These are phyloP conservation scores for Pongo abelii DNA, from an alignment of 2,113 vertebrate species.

Conservation along the genomic window DNA sequence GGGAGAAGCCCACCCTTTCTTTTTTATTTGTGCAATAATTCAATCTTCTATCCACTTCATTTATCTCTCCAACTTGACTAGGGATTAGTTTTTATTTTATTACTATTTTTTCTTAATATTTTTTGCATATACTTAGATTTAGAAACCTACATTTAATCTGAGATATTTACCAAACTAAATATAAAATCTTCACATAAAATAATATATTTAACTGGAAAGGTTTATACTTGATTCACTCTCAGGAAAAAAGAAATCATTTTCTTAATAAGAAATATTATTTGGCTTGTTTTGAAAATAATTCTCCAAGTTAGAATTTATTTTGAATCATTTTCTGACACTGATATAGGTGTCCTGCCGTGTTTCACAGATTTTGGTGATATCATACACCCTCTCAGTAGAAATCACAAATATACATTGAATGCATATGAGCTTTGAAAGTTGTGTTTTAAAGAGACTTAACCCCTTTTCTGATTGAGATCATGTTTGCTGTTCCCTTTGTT, in stretches of 20 bases:
- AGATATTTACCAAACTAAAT: neutral
- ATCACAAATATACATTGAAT: slow-evolving; percentile 58
- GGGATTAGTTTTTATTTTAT: neutral
- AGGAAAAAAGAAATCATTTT: neutral
- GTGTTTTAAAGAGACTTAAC: slow-evolving; percentile 79
- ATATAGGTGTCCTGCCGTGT: neutral
- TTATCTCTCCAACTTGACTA: neutral
- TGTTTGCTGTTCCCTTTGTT: slow-evolving; percentile 86
- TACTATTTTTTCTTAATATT: neutral
- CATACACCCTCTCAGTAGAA: slow-evolving; percentile 58
- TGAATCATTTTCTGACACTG: slow-evolving; percentile 35
- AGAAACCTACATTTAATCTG: neutral
- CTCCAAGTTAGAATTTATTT: slow-evolving; percentile 38
- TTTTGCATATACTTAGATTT: neutral
- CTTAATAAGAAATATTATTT: neutral
- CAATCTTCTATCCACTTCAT: neutral
- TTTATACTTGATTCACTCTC: neutral
- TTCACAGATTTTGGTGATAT: slow-evolving; percentile 34
- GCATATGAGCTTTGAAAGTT: slow-evolving; percentile 58
- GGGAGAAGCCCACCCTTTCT: too few species aligned
- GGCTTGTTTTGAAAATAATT: slow-evolving; percentile 49
- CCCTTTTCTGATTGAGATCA: slow-evolving; percentile 81
- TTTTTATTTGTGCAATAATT: neutral
- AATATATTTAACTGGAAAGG: neutral
- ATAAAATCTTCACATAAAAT: neutral